Evolutionary conservation across 2,113 vertebrate species (phyloP).

Genomic region (Tetraodon nigroviridis): DNA sequence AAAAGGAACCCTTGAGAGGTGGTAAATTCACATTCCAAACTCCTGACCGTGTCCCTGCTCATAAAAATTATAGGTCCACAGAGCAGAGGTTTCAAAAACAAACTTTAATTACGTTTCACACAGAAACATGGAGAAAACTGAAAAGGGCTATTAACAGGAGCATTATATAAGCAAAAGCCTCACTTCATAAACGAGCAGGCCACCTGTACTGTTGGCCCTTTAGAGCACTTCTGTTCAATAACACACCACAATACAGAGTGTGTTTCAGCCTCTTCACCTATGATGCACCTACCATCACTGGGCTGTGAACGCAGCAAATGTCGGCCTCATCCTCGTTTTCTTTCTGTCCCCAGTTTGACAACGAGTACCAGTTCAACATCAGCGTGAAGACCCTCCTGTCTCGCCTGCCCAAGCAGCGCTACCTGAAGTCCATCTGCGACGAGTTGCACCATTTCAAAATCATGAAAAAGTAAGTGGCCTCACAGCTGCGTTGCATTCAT

Average conservation of each 20-base stretch:
- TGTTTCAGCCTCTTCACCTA: constrained; percentile 7
- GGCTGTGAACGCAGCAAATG: not conserved
- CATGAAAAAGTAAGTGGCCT: constrained; percentile 78
- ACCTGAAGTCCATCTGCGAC: constrained; percentile 90
- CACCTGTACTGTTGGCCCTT: constrained; percentile 31
- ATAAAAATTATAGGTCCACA: constrained; percentile 33
- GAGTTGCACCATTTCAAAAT: constrained; percentile 92
- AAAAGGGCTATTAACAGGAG: constrained; percentile 38
- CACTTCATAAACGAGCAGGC: constrained; percentile 32
- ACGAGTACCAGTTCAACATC: constrained; percentile 85
- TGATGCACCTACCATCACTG: not conserved
- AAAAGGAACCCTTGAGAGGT: constrained; percentile 44
- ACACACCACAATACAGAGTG: constrained; percentile 22
- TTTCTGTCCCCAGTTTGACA: constrained; percentile 77
- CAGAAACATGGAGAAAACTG: constrained; percentile 42
- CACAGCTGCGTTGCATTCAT: no score
- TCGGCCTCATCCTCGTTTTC: not conserved
- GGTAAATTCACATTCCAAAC: constrained; percentile 63
- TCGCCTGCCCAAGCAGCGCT: constrained; percentile 88
- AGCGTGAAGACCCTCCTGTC: constrained; percentile 89
- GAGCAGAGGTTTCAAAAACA: constrained; percentile 28
- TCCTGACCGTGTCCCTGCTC: constrained; percentile 34
- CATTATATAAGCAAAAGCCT: constrained; percentile 46
- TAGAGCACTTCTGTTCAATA: constrained; percentile 35
- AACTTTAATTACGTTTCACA: constrained; percentile 38